These are phyloP conservation scores for Bradypodion pumilum DNA, from an alignment of 2,797 vertebrate species.

Conservation along the genomic window DNA sequence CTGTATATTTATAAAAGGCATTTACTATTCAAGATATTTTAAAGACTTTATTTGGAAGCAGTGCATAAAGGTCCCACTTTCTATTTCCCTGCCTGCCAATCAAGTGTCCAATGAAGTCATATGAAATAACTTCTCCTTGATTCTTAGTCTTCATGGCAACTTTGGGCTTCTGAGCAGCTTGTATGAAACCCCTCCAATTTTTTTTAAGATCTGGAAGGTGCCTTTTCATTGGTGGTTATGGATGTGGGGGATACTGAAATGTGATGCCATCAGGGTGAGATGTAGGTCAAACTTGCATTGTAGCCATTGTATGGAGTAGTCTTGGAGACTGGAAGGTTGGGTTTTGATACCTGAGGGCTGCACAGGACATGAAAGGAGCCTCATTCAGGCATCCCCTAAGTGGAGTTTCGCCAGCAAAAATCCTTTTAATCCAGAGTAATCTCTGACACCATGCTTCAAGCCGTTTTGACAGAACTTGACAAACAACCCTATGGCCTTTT, in stretches of 20 bases:
- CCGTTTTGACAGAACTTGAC: neutral
- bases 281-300: neutral
- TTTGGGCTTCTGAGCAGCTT: neutral
- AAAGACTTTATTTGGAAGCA: neutral
- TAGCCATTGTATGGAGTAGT: neutral
- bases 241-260: neutral
- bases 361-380: too few relatives aligned
- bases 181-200: too few relatives aligned
- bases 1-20: neutral
- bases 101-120: neutral
- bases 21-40: neutral
- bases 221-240: neutral
- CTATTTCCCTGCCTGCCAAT: neutral
- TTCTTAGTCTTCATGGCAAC: too few relatives aligned
- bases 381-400: too few relatives aligned
- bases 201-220: too few relatives aligned
- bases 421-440: too few relatives aligned
- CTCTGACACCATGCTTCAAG: neutral
- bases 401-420: too few relatives aligned
- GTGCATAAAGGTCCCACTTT: neutral
- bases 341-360: too few relatives aligned
- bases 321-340: too few relatives aligned
- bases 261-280: too few relatives aligned
- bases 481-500: too few relatives aligned
- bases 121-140: neutral